These are phyloP conservation scores for Drosophila robusta DNA, from an alignment of 2,888 invertebrate genomes.

Conservation along the genomic window DNA sequence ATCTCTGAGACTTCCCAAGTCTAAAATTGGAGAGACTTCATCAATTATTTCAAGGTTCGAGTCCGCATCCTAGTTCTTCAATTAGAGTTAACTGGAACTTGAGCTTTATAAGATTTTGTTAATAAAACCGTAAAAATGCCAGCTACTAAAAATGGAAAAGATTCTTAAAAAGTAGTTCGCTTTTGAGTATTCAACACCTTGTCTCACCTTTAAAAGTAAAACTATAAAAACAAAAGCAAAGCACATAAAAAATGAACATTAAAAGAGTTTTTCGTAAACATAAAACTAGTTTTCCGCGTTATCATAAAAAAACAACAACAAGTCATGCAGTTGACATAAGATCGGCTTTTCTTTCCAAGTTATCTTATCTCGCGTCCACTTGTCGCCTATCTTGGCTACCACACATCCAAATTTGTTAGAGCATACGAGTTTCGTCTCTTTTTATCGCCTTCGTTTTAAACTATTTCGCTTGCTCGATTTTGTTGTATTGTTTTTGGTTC, in stretches of 20 bases:
- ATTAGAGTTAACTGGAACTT: too few relatives aligned
- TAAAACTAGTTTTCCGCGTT: not conserved
- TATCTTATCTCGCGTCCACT: constrained; percentile 38
- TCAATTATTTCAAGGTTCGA: too few relatives aligned
- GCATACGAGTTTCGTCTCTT: constrained; percentile 33
- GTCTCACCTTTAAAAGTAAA: not conserved
- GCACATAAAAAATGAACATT: not conserved
- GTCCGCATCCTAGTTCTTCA: not conserved
- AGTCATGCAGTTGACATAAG: not conserved
- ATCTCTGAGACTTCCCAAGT: too few relatives aligned
- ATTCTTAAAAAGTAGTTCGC: not conserved
- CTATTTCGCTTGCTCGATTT: constrained; percentile 31
- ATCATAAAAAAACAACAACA: not conserved
- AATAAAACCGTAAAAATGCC: too few relatives aligned
- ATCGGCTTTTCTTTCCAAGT: constrained; percentile 18
- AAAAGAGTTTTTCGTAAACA: not conserved
- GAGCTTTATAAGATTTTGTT: too few relatives aligned
- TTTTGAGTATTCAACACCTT: not conserved
- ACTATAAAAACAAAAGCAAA: not conserved
- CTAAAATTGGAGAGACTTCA: too few relatives aligned
- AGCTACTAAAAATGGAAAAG: not conserved
- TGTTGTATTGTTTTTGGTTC: constrained; percentile 49
- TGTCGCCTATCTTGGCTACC: not conserved
- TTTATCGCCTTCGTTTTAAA: not conserved
- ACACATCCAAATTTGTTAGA: constrained; percentile 15